Percentiles rank a stretch among this genome's conserved stretches.
Evolutionary conservation across 53 echinoderm and acorn worm species (phyloP).

Genomic region (Paracentrotus lividus): DNA sequence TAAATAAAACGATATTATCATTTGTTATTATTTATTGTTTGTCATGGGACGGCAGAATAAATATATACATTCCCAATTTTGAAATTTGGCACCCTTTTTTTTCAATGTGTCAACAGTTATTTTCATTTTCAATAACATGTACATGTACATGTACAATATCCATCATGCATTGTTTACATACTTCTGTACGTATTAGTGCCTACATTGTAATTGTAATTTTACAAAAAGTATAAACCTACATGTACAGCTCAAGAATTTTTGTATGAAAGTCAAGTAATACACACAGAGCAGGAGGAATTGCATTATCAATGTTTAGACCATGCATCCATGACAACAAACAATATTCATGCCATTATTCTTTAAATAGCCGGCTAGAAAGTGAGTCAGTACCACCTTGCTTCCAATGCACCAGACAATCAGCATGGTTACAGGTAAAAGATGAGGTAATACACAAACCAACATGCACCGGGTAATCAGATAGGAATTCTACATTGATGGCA

Average conservation of each 20-base stretch:
- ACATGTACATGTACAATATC: too few relatives aligned
- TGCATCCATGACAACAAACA: conserved; percentile 32
- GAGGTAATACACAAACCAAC: not conserved
- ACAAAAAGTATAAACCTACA: not conserved
- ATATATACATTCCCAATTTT: too few relatives aligned
- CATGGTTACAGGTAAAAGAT: not conserved
- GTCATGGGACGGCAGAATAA: too few relatives aligned
- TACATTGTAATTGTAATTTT: too few relatives aligned
- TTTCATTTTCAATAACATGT: too few relatives aligned
- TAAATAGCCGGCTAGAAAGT: not conserved
- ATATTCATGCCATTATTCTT: not conserved
- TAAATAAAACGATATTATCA: too few relatives aligned
- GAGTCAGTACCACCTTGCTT: conserved; percentile 3
- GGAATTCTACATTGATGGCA: not conserved
- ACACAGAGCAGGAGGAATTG: not conserved
- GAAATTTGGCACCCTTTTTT: too few relatives aligned
- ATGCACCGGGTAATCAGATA: not conserved
- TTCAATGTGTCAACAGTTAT: too few relatives aligned
- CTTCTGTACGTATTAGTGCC: not conserved
- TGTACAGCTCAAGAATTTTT: not conserved
- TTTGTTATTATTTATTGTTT: too few relatives aligned
- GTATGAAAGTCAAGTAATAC: not conserved
- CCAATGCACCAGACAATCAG: not conserved
- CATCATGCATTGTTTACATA: not conserved
- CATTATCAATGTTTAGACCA: not conserved